A percentile compares a stretch with the other conserved stretches of the same genome.
phyloP scores from a whole-genome alignment of 2,113 vertebrate species.

The Trichomycterus rosablanca region DNA sequence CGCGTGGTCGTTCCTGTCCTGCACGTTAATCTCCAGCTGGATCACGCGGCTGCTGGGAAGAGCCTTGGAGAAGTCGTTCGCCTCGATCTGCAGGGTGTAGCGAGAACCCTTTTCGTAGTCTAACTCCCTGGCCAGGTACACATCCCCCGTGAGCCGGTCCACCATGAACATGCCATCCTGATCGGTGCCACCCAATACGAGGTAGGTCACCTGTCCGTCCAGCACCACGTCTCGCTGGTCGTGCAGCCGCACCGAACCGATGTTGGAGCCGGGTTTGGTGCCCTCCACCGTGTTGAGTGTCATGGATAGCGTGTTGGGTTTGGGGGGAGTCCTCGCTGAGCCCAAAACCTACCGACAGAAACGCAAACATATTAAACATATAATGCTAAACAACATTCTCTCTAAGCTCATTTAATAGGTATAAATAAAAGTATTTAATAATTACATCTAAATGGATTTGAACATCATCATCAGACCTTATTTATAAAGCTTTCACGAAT shows the following conservation, averaged over 20 bases:
- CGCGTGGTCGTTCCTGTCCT: conserved; percentile 88
- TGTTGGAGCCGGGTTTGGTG: conserved; percentile 76
- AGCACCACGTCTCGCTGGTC: conserved; percentile 47
- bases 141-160: conserved; percentile 79
- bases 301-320: conserved; percentile 73
- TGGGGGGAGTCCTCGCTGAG: conserved; percentile 60
- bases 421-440: too few relatives aligned
- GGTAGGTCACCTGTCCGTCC: conserved; percentile 76
- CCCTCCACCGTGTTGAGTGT: conserved; percentile 79
- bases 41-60: conserved; percentile 78
- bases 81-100: conserved; percentile 82
- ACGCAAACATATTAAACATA: neutral
- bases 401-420: too few relatives aligned
- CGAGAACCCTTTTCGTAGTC: conserved; percentile 82
- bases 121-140: conserved; percentile 80
- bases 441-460: too few relatives aligned
- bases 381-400: too few relatives aligned
- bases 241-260: conserved; percentile 73
- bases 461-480: too few relatives aligned
- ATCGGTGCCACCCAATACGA: conserved; percentile 79
- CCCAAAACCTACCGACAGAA: conserved; percentile 73
- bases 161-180: conserved; percentile 84
- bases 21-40: conserved; percentile 80
- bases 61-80: conserved; percentile 68
- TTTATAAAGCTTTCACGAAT: too few relatives aligned